Evolutionary conservation across 2,113 vertebrate species (phyloP).

Genomic region (Dicrurus megarhynchus): DNA sequence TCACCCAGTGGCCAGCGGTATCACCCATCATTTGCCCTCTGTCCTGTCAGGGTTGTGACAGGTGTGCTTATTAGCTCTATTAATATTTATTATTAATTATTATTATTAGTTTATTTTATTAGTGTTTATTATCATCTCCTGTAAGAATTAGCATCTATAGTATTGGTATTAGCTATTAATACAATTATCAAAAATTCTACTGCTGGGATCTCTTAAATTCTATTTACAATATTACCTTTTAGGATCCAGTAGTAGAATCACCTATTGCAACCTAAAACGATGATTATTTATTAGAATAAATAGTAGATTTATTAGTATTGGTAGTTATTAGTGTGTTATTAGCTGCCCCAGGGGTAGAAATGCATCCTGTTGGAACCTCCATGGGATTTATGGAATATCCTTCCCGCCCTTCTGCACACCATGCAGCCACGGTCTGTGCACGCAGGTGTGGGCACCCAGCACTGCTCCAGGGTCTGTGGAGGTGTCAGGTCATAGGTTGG

Average conservation of each 20-base stretch:
- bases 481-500: not conserved
- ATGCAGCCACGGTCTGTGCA: rapidly evolving
- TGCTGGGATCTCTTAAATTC: not conserved
- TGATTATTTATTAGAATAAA: not conserved
- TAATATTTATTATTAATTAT: not conserved
- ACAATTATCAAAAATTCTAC: not conserved
- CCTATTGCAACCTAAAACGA: not conserved
- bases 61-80: not conserved
- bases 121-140: not conserved
- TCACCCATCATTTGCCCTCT: not conserved
- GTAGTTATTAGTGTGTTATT: not conserved
- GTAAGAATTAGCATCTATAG: not conserved
- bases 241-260: not conserved
- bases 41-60: no score
- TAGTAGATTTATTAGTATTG: not conserved
- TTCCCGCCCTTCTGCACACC: not conserved
- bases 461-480: not conserved
- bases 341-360: no score
- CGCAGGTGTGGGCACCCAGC: no score
- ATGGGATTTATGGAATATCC: not conserved
- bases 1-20: not conserved
- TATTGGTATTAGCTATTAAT: not conserved
- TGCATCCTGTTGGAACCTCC: not conserved
- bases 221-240: not conserved
- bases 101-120: not conserved